Conservation (phyloP, 2,888 invertebrate species). For the Stegana nigrithorax region DNA sequence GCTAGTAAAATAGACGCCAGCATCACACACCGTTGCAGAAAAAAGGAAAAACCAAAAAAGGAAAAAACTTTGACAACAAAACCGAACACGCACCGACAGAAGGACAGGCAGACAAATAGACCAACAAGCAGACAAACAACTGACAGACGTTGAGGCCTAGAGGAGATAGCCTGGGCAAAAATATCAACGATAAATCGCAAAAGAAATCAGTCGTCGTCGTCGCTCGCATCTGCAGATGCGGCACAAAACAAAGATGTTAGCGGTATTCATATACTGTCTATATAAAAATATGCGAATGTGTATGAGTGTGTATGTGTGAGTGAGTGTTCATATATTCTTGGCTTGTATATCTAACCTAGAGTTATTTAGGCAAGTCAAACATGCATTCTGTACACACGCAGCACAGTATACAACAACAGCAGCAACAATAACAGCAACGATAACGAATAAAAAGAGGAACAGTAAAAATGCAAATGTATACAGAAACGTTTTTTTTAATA, state of each 20-base stretch:
- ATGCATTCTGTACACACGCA: no score
- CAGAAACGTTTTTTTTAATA: slow-evolving; percentile 16
- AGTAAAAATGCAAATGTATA: slow-evolving; percentile 51
- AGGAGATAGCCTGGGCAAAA: slow-evolving; percentile 23
- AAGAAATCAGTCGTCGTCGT: slow-evolving; percentile 19
- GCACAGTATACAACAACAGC: background rate
- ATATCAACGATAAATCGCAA: slow-evolving; percentile 36
- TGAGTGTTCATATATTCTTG: background rate
- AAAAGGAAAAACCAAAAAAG: background rate
- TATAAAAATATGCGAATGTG: background rate
- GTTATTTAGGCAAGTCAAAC: slow-evolving; percentile 7
- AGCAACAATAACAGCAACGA: background rate
- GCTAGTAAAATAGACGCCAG: no score
- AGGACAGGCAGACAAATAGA: background rate
- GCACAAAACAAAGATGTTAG: slow-evolving; percentile 2
- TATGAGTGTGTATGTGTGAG: background rate
- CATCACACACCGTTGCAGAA: no score
- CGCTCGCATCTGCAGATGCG: no score
- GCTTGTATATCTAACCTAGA: background rate
- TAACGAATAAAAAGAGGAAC: background rate
- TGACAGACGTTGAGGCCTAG: background rate
- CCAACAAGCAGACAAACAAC: slow-evolving; percentile 8
- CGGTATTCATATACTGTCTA: background rate
- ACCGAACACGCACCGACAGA: slow-evolving; percentile 22
- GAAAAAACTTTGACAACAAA: slow-evolving; percentile 4